Evolutionary conservation across 2,888 invertebrate genomes (phyloP).

Genomic region (Leptinotarsa tumamoca): DNA sequence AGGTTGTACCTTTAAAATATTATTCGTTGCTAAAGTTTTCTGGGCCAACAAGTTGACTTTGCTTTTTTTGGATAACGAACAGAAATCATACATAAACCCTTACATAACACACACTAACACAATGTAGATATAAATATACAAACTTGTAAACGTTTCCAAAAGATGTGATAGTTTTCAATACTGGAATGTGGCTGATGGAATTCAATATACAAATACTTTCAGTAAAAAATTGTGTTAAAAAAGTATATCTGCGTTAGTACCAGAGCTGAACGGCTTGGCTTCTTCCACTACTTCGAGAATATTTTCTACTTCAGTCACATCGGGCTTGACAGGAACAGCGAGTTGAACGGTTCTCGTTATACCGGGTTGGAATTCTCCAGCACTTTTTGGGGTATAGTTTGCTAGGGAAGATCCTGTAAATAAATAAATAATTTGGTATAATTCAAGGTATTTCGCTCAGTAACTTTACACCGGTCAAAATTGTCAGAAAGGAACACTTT

Average conservation of each 20-base stretch:
- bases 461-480: too few relatives aligned
- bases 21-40: background rate
- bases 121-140: constrained; percentile 33
- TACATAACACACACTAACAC: constrained; percentile 29
- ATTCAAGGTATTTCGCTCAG: too few relatives aligned
- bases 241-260: constrained; percentile 60
- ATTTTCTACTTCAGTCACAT: constrained; percentile 70
- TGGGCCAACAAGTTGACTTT: too few relatives aligned
- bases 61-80: background rate
- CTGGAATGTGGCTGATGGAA: constrained; percentile 41
- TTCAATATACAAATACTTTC: constrained; percentile 35
- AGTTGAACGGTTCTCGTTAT: constrained; percentile 73
- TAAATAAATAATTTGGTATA: constrained; percentile 64
- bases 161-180: constrained; percentile 42
- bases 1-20: background rate
- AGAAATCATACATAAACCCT: constrained; percentile 5
- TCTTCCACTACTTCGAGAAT: constrained; percentile 52
- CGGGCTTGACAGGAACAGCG: constrained; percentile 69
- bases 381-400: constrained; percentile 86
- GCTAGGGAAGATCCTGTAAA: constrained; percentile 73
- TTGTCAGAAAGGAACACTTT: too few relatives aligned
- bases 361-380: constrained; percentile 81
- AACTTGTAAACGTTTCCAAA: constrained; percentile 46
- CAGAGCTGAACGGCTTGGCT: constrained; percentile 63
- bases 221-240: constrained; percentile 18